These are phyloP conservation scores for Diarsia dahlii DNA, from an alignment of 2,888 invertebrate genomes.

Conservation along the genomic window DNA sequence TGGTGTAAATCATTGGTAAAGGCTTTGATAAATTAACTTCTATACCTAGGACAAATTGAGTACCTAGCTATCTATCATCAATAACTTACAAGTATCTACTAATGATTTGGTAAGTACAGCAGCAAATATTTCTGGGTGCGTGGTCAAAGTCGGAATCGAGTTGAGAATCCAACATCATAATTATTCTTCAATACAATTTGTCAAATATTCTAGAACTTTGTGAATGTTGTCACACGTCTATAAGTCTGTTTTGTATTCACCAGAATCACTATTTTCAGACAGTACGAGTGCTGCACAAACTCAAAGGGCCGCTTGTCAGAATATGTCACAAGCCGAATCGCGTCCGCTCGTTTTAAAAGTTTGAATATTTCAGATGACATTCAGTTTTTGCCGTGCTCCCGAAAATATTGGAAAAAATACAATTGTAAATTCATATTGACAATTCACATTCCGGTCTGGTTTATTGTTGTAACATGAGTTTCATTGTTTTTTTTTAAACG, in stretches of 20 bases:
- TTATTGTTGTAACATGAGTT: slow-evolving; percentile 26
- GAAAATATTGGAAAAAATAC: slow-evolving; percentile 25
- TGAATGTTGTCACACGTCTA: neutral
- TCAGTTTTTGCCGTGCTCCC: slow-evolving; percentile 14
- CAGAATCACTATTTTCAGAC: neutral
- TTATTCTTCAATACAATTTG: neutral
- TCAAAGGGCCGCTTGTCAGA: slow-evolving; percentile 3
- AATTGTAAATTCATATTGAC: slow-evolving; percentile 8
- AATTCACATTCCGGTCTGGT: neutral
- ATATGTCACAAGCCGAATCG: slow-evolving; percentile 1
- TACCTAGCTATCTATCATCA: neutral
- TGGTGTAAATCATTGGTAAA: neutral
- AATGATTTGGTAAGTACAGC: neutral
- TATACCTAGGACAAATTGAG: neutral
- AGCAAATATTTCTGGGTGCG: neutral
- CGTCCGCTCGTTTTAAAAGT: slow-evolving; percentile 7
- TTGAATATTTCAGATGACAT: slow-evolving; percentile 34
- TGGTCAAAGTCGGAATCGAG: neutral
- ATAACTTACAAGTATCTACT: neutral
- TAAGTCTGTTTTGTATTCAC: neutral
- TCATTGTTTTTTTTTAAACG: slow-evolving; percentile 3
- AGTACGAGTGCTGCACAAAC: slow-evolving; percentile 3
- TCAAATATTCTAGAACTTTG: neutral
- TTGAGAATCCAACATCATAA: no score
- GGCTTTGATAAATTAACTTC: neutral